Conservation (phyloP, 2,113 vertebrate species). For the Catagonus wagneri region DNA sequence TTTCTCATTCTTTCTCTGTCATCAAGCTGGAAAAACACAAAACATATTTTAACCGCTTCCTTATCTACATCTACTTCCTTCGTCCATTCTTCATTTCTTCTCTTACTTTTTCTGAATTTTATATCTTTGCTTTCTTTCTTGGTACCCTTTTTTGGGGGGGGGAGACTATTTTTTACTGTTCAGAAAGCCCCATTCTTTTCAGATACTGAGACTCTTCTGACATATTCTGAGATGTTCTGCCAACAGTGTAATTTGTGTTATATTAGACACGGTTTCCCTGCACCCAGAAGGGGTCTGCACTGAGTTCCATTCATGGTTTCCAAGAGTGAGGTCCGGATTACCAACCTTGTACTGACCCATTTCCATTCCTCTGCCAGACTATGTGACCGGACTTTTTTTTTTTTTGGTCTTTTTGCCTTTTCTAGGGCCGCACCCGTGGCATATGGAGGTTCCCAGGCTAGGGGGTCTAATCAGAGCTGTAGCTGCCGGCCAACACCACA, state of each 20-base stretch:
- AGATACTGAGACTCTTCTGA: neutral
- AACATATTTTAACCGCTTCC: neutral
- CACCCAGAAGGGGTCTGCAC: neutral
- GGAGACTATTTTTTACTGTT: neutral
- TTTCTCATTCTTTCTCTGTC: neutral
- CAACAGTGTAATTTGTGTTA: constrained; percentile 25
- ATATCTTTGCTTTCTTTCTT: constrained; percentile 8
- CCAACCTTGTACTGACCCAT: neutral
- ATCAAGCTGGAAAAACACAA: neutral
- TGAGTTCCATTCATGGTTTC: neutral
- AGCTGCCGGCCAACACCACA: no score
- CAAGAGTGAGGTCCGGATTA: neutral
- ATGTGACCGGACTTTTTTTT: no score
- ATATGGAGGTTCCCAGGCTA: no score
- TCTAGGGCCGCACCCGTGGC: no score
- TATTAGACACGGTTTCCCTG: neutral
- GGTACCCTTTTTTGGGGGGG: neutral
- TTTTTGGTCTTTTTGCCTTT: no score
- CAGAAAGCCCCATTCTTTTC: neutral
- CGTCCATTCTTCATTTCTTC: neutral
- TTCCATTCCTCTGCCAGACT: constrained; percentile 20
- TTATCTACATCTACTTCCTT: constrained; percentile 28
- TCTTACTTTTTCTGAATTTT: neutral
- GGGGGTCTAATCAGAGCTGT: no score
- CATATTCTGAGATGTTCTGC: neutral